Percentiles rank a stretch among this genome's conserved stretches.
phyloP scores from a whole-genome alignment of 2,888 invertebrate species.

The Euproctis similis region DNA sequence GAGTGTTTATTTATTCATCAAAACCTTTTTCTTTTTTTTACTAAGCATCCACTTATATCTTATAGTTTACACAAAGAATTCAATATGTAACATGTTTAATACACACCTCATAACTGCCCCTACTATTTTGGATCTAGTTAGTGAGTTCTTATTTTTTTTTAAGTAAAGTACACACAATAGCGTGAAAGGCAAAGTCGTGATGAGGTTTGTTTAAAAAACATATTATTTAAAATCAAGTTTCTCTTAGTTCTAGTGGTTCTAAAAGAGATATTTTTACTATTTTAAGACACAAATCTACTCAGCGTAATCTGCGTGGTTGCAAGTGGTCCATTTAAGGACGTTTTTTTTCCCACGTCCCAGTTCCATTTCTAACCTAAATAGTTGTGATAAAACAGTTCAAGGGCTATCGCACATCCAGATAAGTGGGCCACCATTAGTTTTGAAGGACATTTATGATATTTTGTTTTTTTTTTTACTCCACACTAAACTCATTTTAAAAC shows the following conservation, averaged over 20 bases:
- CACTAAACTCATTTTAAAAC: slow-evolving; percentile 52
- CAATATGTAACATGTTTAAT: slow-evolving; percentile 38
- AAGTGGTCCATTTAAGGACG: slow-evolving; percentile 9
- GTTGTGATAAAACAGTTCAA: slow-evolving; percentile 53
- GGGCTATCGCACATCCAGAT: slow-evolving; percentile 53
- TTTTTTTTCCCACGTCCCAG: slow-evolving; percentile 25
- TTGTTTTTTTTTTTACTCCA: slow-evolving; percentile 60
- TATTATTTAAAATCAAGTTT: slow-evolving; percentile 30
- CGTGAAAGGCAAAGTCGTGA: slow-evolving; percentile 45
- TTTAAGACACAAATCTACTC: too few species aligned
- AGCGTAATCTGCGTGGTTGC: too few species aligned
- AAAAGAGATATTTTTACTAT: slow-evolving; percentile 6
- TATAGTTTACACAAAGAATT: slow-evolving; percentile 42
- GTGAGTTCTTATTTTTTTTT: slow-evolving; percentile 39
- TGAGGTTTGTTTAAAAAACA: slow-evolving; percentile 27
- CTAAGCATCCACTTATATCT: slow-evolving; percentile 40
- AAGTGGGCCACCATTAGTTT: slow-evolving; percentile 56
- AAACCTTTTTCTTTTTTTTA: slow-evolving; percentile 30
- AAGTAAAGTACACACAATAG: slow-evolving; percentile 30
- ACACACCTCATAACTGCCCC: slow-evolving; percentile 33
- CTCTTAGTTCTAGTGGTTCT: too few species aligned
- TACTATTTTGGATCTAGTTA: slow-evolving; percentile 38
- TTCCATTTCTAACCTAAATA: slow-evolving; percentile 31
- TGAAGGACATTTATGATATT: slow-evolving; percentile 42
- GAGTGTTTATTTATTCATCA: slow-evolving; percentile 29